A percentile compares a stretch with the other conserved stretches of the same genome.
Evolutionary conservation across 2,888 invertebrate species (phyloP).

Genomic region (Synanthedon tipuliformis): DNA sequence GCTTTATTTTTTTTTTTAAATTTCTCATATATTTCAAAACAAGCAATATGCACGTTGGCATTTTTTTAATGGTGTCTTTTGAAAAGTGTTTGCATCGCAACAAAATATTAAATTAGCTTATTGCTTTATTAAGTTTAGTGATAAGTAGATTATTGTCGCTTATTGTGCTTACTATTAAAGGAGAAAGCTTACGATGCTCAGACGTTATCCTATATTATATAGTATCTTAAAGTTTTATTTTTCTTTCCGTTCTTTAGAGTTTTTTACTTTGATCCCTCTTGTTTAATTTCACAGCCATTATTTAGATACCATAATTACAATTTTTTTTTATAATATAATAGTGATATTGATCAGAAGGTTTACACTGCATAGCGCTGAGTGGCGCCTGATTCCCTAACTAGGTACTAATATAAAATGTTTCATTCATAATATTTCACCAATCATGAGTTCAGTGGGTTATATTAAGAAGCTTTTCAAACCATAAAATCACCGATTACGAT

Average conservation of each 20-base stretch:
- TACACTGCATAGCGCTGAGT: slow-evolving; percentile 15
- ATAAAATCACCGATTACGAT: too few species aligned
- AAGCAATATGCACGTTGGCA: slow-evolving; percentile 60
- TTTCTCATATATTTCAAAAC: slow-evolving; percentile 22
- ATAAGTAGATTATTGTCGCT: slow-evolving; percentile 10
- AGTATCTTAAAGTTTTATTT: too few species aligned
- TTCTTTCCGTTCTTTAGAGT: too few species aligned
- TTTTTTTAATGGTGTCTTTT: slow-evolving; percentile 4
- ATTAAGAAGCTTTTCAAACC: too few species aligned
- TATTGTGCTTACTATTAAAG: slow-evolving; percentile 13
- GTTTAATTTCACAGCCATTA: too few species aligned
- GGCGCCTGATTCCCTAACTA: slow-evolving; percentile 25
- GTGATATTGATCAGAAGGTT: not conserved
- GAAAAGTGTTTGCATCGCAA: not conserved
- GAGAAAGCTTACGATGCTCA: not conserved
- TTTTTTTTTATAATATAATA: too few species aligned
- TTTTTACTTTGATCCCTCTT: too few species aligned
- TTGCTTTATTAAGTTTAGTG: slow-evolving; percentile 6
- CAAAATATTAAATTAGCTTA: slow-evolving; percentile 7
- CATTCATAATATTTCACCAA: not conserved
- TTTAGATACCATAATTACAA: too few species aligned
- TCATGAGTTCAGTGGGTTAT: too few species aligned
- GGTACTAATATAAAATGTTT: slow-evolving; percentile 37
- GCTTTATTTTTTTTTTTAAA: too few species aligned
- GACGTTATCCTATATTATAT: not conserved